phyloP scores from a whole-genome alignment of 2,888 invertebrate species.

The Erebia ligea region DNA sequence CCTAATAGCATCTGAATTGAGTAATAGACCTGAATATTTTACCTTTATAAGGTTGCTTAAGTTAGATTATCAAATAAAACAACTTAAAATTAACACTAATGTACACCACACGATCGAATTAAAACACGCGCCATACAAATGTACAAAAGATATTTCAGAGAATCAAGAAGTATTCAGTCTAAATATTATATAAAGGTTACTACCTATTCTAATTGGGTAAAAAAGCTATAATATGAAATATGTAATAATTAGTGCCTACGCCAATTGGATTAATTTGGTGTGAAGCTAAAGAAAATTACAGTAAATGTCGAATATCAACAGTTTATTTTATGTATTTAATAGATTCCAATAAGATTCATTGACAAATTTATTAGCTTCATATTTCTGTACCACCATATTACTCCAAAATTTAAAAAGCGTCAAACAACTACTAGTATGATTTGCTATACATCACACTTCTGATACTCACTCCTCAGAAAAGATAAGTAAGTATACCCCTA shows the following conservation, averaged over 20 bases:
- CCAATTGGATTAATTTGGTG: constrained; percentile 39
- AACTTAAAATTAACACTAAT: constrained; percentile 35
- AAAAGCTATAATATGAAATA: constrained; percentile 71
- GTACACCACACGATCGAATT: constrained; percentile 50
- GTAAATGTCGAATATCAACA: neutral
- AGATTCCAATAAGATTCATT: neutral
- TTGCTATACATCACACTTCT: neutral
- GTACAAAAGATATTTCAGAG: constrained; percentile 58
- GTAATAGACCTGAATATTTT: constrained; percentile 47
- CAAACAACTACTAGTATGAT: constrained; percentile 7
- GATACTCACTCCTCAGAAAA: neutral
- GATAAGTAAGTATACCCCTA: too few species aligned
- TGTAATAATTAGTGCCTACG: constrained; percentile 57
- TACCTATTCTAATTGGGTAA: constrained; percentile 68
- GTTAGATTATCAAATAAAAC: constrained; percentile 46
- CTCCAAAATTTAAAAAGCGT: neutral
- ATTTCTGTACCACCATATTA: constrained; percentile 17
- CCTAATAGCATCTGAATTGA: too few species aligned
- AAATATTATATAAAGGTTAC: constrained; percentile 59
- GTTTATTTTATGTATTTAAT: neutral
- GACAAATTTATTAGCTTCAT: neutral
- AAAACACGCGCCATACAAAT: constrained; percentile 56
- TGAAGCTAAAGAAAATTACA: neutral
- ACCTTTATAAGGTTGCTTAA: constrained; percentile 65
- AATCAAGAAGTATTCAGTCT: constrained; percentile 66